A percentile compares a stretch with the other conserved stretches of the same genome.
Evolutionary conservation across 2,797 vertebrate genomes (phyloP).

Genomic region (Salarias fasciatus): DNA sequence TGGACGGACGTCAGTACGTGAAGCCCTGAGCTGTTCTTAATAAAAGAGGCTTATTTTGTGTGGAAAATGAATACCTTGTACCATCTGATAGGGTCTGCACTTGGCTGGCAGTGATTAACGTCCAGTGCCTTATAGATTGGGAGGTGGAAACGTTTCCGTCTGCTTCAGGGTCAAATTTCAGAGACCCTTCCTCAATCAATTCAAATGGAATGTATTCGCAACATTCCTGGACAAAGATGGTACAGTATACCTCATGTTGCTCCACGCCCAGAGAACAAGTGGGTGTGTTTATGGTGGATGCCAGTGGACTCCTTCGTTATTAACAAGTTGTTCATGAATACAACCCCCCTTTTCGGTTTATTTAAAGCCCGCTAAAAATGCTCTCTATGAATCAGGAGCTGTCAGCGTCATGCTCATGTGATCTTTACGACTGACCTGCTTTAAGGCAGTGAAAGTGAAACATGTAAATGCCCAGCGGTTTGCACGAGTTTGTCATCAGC

Average conservation of each 20-base stretch:
- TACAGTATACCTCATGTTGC: slow-evolving; percentile 37
- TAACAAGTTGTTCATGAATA: slow-evolving; percentile 43
- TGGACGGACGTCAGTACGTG: slow-evolving; percentile 30
- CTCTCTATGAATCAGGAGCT: slow-evolving; percentile 26
- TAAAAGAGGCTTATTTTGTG: slow-evolving; percentile 52
- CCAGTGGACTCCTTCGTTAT: slow-evolving; percentile 36
- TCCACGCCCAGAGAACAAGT: slow-evolving; percentile 14
- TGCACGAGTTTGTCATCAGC: neutral
- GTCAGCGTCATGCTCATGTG: slow-evolving; percentile 10
- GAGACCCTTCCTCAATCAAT: slow-evolving; percentile 47
- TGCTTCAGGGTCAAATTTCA: slow-evolving; percentile 57
- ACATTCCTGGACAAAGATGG: slow-evolving; percentile 63
- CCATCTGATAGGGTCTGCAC: slow-evolving; percentile 40
- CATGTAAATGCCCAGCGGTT: neutral
- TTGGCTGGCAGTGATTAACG: slow-evolving; percentile 37
- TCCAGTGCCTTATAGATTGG: slow-evolving; percentile 36
- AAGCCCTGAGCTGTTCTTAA: slow-evolving; percentile 40
- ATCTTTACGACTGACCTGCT: neutral
- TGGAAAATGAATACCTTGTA: slow-evolving; percentile 30
- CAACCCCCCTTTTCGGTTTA: slow-evolving; percentile 15
- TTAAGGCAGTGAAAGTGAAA: neutral
- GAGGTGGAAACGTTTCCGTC: slow-evolving; percentile 35
- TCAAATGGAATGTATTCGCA: slow-evolving; percentile 60
- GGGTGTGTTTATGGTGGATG: neutral
- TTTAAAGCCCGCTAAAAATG: slow-evolving; percentile 39